phyloP scores from a whole-genome alignment of 2,113 vertebrate genomes.

The Empidonax traillii region DNA sequence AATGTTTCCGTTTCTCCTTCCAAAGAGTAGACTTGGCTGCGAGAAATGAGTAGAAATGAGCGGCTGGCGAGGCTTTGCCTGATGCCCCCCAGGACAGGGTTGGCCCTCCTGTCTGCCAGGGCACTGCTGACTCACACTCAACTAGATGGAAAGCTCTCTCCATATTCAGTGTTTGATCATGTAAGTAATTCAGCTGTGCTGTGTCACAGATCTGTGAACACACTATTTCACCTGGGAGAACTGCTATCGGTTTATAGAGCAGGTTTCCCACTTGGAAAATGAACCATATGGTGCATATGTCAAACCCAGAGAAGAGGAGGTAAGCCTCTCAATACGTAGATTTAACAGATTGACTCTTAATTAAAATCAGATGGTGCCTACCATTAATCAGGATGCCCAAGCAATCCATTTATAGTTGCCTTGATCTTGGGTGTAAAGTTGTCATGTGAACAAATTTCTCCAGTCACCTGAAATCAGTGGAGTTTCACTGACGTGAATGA shows the following conservation, averaged over 20 bases:
- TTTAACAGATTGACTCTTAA: constrained; percentile 40
- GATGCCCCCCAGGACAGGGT: not conserved
- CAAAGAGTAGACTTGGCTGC: not conserved
- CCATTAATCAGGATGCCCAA: not conserved
- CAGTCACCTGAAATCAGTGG: not conserved
- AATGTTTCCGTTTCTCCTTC: not conserved
- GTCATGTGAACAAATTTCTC: not conserved
- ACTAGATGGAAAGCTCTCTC: not conserved
- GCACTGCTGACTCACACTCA: not conserved
- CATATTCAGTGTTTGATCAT: not conserved
- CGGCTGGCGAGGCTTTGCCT: not conserved
- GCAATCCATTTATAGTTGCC: not conserved
- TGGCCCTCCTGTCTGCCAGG: not conserved
- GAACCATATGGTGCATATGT: constrained; percentile 47
- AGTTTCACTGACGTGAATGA: not conserved
- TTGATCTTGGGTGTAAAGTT: not conserved
- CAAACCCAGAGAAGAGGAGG: constrained; percentile 1
- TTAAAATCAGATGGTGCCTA: constrained; percentile 40
- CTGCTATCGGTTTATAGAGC: not conserved
- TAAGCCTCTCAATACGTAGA: not conserved
- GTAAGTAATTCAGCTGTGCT: constrained; percentile 10
- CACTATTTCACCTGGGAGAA: constrained; percentile 20
- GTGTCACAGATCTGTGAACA: not conserved
- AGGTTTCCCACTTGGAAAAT: constrained; percentile 48
- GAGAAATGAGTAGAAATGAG: not conserved